phyloP scores from a whole-genome alignment of 1,140 invertebrate species.

The Sitophilus oryzae region DNA sequence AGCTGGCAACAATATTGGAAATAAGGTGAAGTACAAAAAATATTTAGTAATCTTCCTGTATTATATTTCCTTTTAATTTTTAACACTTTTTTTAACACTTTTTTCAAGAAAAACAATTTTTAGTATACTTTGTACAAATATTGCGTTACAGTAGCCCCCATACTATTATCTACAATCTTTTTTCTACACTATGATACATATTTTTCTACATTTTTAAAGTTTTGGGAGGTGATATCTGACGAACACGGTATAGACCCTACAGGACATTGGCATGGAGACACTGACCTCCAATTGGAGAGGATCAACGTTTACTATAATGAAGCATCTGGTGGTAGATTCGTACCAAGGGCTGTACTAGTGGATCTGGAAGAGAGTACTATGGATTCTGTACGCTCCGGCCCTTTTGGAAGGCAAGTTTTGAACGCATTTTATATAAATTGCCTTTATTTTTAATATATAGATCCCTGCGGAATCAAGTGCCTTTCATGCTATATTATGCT shows the following conservation, averaged over 20 bases:
- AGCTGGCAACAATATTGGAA: constrained; percentile 67
- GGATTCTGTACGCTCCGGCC: constrained; percentile 70
- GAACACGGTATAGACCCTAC: constrained; percentile 87
- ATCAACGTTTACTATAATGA: constrained; percentile 94
- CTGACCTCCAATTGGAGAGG: constrained; percentile 79
- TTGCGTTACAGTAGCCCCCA: background rate
- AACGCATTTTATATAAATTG: too few species aligned
- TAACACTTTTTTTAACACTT: too few species aligned
- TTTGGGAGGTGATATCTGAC: constrained; percentile 74
- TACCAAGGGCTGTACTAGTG: constrained; percentile 79
- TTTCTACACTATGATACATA: too few species aligned
- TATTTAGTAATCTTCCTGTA: too few species aligned
- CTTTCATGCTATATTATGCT: background rate
- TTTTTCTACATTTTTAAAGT: constrained; percentile 45
- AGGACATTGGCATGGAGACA: constrained; percentile 79
- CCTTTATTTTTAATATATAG: too few species aligned
- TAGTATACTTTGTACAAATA: background rate
- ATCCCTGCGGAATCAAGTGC: background rate
- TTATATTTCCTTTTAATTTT: too few species aligned
- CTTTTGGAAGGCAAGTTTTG: constrained; percentile 62
- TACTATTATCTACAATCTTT: too few species aligned
- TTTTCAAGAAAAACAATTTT: too few species aligned
- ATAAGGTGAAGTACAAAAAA: constrained; percentile 47
- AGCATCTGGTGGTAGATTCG: constrained; percentile 80
- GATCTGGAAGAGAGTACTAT: constrained; percentile 86